A percentile compares a stretch with the other conserved stretches of the same genome.
Evolutionary conservation across 2,113 vertebrate species (phyloP).

Genomic region (Cyanoderma ruficeps): DNA sequence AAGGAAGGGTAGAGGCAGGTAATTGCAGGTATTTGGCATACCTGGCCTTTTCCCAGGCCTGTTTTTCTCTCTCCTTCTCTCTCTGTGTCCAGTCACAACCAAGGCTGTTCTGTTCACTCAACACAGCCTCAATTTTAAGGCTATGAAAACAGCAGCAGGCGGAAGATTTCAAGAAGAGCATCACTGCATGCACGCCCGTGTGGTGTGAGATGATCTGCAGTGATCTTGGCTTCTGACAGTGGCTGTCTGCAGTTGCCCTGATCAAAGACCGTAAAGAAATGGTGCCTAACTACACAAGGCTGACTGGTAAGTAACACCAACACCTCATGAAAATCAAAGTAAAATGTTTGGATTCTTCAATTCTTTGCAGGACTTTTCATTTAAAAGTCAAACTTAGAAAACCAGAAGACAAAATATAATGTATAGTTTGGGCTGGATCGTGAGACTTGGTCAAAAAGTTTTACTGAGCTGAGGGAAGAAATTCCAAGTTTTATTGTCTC

Average conservation of each 20-base stretch:
- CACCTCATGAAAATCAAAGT: slow-evolving; percentile 48
- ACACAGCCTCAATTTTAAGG: not conserved
- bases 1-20: slow-evolving; percentile 32
- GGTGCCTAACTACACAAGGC: not conserved
- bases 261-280: slow-evolving; percentile 39
- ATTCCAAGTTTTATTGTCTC: not conserved
- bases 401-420: not conserved
- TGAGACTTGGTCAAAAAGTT: not conserved
- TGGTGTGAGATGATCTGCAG: not conserved
- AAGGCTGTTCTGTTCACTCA: not conserved
- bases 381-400: slow-evolving; percentile 4
- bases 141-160: not conserved
- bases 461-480: not conserved
- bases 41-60: slow-evolving; percentile 19
- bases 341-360: not conserved
- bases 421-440: not conserved
- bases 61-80: slow-evolving; percentile 16
- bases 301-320: slow-evolving; percentile 39
- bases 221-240: slow-evolving; percentile 38
- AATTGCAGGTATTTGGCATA: slow-evolving; percentile 17
- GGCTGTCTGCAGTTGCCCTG: slow-evolving; percentile 14
- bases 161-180: slow-evolving; percentile 23
- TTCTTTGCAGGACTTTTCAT: not conserved
- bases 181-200: not conserved
- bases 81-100: not conserved